Base-by-base conservation (phyloP, 1,140 invertebrate species). In the Penaeus vannamei region DNA sequence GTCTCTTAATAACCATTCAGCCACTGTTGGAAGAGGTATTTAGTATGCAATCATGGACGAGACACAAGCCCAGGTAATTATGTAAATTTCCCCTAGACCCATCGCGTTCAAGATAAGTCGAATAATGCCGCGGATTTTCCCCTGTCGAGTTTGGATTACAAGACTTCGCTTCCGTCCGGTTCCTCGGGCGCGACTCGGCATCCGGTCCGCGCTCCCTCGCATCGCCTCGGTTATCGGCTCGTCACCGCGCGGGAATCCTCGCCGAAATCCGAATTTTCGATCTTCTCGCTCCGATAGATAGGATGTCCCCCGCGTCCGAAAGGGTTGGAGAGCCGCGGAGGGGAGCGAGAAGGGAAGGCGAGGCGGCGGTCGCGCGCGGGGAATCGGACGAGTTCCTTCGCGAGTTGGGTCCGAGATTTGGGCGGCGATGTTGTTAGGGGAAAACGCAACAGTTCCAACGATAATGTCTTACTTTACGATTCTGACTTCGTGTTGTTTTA, bases 61-160 rank as follows among this genome's bases (percentile, higher is more conserved):
- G 83, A 84, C 62, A 84, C 36, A 60, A 69, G 83, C 64, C 62
- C 64, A 69, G 83, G 83, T 72, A 69, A 84, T 84, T 84, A 84
- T 84, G 83, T 29, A 69, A 84, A 84, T 84, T 84, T 69, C 83
- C 83, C 83, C 83, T 84, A 84, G 83, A 84, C 83, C 83, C 83
- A 69, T 84, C 83, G 62, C 62, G 64, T 23, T 69, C 62, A 69
- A 84, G 83, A 84, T 84, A 84, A 84, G 83, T 69, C 83, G 83
- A 84, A 84, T 84, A 84, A 53, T 84, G 83, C 83, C 20, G 59
- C 61, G 83, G 83, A 84, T 84, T 84, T 84, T 84, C 62, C 83
- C 83, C 83, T 84, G 83, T 69, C 83, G 83, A 84, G 83, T 69
- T 69, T 69, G 83, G 83, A 84, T 84, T 84, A 84, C 82, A 84